Evolutionary conservation across 2,797 vertebrate genomes (phyloP), one percentile per base, ranked within the genome.

Genomic region (Cephalopachus bancanus): DNA sequence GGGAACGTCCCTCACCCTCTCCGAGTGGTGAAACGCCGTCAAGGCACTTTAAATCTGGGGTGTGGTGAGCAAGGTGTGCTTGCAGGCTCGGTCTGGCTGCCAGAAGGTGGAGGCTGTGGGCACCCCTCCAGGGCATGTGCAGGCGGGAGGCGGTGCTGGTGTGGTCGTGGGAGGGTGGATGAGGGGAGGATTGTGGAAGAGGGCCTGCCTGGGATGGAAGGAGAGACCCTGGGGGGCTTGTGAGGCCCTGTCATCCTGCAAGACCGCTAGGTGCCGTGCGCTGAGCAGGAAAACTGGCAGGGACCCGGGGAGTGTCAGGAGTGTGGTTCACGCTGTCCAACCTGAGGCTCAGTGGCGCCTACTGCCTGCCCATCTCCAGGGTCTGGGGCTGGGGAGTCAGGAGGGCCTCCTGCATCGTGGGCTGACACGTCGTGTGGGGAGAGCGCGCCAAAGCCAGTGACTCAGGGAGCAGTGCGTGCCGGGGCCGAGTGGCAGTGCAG

Each of bases 1-100:
- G 75, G 91, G 75, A 79, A 75, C 74, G 79, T 95, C 57, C 85
- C 6, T 84, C 20, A 6, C 76, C 62, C 7, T 60, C 62, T 95
- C 28, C 16, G 51, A 91, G 59, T 16, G 67, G 2, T 24, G 44
- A n/a, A 44, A 49, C 65, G 26, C 19, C 72, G 89, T 10, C 85
- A 22, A 78, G 62, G 71, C 49, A n/a, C 72, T 91, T 93, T 49
- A 62, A 87, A 49, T 33, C 26, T 76, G 26, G 84, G 64, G 22
- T 33, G 19, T 37, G 19, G 4, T 30, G 57, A 53, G 49, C 60
- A 7, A 28, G 15, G 51, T 62, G 12, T 57, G 33, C 67, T 67
- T 75, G 44, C 71, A 78, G 62, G 74, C 30, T 44, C 83, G 69
- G 17, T 81, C 19, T 80, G 79, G 37, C 55, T 64, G 3, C 53